A percentile compares a stretch with the other conserved stretches of the same genome.
Evolutionary conservation across 2,797 vertebrate genomes (phyloP).

Genomic region (Tolypeutes matacus): DNA sequence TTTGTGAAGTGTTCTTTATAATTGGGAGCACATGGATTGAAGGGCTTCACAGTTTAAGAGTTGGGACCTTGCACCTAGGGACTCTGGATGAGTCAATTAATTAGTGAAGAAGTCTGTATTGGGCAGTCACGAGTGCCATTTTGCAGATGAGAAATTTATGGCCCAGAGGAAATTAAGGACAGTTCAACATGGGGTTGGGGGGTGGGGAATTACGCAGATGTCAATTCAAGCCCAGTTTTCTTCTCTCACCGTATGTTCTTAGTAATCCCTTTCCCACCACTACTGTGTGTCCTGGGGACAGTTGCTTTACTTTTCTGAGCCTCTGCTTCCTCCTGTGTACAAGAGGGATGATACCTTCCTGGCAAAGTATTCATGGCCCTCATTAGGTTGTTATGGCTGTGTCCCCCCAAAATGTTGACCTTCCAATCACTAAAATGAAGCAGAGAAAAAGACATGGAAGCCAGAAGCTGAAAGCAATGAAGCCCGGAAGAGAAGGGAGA

Average conservation of each 20-base stretch:
- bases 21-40: not conserved
- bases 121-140: slow-evolving; percentile 54
- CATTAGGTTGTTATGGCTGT: not conserved
- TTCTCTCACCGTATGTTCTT: not conserved
- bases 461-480: no score
- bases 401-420: no score
- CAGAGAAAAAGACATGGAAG: no score
- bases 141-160: slow-evolving; percentile 68
- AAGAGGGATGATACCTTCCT: not conserved
- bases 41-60: slow-evolving; percentile 31
- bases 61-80: not conserved
- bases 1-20: not conserved
- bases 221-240: slow-evolving; percentile 51
- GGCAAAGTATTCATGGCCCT: not conserved
- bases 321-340: not conserved
- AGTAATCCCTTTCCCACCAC: not conserved
- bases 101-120: slow-evolving; percentile 61
- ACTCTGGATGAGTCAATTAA: slow-evolving; percentile 54
- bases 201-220: slow-evolving; percentile 67
- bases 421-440: no score
- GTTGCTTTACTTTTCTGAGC: not conserved
- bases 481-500: no score
- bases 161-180: slow-evolving; percentile 73
- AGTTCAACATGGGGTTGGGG: not conserved
- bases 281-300: not conserved